Evolutionary conservation across 2,113 vertebrate genomes (phyloP).

Genomic region (Hemichromis elongatus): DNA sequence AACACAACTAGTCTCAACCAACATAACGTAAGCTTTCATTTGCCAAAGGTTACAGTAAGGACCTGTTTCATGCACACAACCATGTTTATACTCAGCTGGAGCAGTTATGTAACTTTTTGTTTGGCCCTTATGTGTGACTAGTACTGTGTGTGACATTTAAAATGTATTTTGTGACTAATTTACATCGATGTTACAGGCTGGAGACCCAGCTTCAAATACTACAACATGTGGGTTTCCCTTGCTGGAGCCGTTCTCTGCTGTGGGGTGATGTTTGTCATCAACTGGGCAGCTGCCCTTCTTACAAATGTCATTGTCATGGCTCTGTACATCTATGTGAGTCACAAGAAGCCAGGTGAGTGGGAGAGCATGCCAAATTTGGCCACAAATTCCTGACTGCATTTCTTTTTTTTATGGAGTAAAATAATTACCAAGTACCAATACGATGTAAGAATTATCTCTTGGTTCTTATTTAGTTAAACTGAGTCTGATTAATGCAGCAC

Average conservation of each 20-base stretch:
- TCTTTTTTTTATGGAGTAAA: neutral
- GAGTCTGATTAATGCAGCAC: neutral
- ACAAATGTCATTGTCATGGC: slow-evolving; percentile 95
- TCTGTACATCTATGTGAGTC: slow-evolving; percentile 96
- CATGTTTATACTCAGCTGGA: neutral
- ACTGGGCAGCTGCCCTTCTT: slow-evolving; percentile 94
- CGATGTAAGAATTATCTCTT: neutral
- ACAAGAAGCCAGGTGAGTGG: slow-evolving; percentile 93
- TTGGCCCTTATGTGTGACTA: neutral
- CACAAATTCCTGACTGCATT: neutral
- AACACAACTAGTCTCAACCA: neutral
- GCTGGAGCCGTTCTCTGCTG: slow-evolving; percentile 91
- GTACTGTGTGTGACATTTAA: neutral
- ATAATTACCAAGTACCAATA: neutral
- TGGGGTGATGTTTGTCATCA: slow-evolving; percentile 98
- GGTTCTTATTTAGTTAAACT: neutral
- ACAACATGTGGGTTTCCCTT: slow-evolving; percentile 99
- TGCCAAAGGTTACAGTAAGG: neutral
- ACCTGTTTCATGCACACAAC: neutral
- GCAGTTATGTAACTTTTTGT: neutral
- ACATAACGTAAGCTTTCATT: neutral
- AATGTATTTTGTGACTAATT: neutral
- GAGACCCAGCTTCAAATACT: slow-evolving; percentile 98
- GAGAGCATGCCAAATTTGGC: neutral
- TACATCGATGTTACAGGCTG: slow-evolving; percentile 75